Evolutionary conservation across 2,113 vertebrate species (phyloP).

Genomic region (Cochlearius cochlearius): DNA sequence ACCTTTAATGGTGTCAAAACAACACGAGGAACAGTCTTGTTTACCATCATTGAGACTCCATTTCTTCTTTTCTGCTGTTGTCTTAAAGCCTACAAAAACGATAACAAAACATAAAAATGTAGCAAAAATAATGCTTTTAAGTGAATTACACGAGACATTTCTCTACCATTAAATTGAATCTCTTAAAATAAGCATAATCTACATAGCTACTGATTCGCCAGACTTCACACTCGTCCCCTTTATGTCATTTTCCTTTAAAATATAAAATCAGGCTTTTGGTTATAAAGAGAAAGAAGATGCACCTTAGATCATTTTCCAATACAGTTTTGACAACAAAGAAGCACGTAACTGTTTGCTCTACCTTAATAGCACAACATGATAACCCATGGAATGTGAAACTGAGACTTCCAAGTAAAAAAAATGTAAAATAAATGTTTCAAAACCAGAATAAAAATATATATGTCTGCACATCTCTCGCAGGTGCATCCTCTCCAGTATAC

Average conservation of each 20-base stretch:
- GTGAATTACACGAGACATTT: slow-evolving; percentile 68
- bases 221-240: slow-evolving; percentile 49
- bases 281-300: slow-evolving; percentile 56
- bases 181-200: slow-evolving; percentile 54
- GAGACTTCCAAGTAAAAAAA: slow-evolving; percentile 62
- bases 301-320: slow-evolving; percentile 60
- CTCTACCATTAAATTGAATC: slow-evolving; percentile 36
- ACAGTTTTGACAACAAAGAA: slow-evolving; percentile 75
- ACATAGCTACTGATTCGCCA: slow-evolving; percentile 59
- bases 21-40: slow-evolving; percentile 88
- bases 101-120: slow-evolving; percentile 70
- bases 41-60: slow-evolving; percentile 89
- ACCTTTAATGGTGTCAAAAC: slow-evolving; percentile 87
- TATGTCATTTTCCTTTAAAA: slow-evolving; percentile 64
- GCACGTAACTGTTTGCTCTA: slow-evolving; percentile 64
- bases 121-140: slow-evolving; percentile 58
- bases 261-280: slow-evolving; percentile 48
- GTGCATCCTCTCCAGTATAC: slow-evolving; percentile 76
- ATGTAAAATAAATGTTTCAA: slow-evolving; percentile 71
- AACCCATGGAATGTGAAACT: slow-evolving; percentile 64
- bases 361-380: slow-evolving; percentile 67
- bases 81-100: slow-evolving; percentile 83
- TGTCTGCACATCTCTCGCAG: slow-evolving; percentile 78
- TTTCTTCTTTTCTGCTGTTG: slow-evolving; percentile 88
- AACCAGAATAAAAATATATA: slow-evolving; percentile 74